Base-by-base conservation (phyloP, 2,888 invertebrate species). In the Junonia oenone region DNA sequence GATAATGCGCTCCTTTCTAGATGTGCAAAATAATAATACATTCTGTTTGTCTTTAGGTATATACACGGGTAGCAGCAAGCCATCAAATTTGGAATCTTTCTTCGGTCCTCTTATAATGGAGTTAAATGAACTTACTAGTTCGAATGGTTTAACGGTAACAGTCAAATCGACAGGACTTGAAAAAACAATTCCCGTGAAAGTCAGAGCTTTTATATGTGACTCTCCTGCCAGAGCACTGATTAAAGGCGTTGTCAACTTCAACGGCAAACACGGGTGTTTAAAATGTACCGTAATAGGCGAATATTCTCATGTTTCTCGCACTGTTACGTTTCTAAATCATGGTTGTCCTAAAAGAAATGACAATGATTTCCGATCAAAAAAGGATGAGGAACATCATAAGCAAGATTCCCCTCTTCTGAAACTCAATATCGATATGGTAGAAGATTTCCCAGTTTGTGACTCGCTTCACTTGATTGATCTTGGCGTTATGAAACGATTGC, bases 281-380 rank as follows among this genome's bases (percentile, higher is more conserved):
- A 64, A 64, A 57, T 64, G 58, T 40, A 57, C 57, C 2, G 59
- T 55, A 1, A 55, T 67, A 3, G 68, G 67, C 6, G 66, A 66
- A 33, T 66, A 68, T 29, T 66, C 65, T 0, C 64, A 68, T 26
- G 33, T 5, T 37, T 65, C 64, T 2, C 58, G 64, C 58, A 68
- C 64, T 11, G 65, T 68, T 6, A 35, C 26, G 35, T 56, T 51
- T 17, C 53, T 22, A 9, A 31, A 19, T 19, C 19, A 31, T 27
- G n/a, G 51, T 49, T 51, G 55, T 15, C 55, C 45, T 6, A 43
- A 22, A 48, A 51, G 63, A 53, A 63, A 52, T 31, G 26, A 63
- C 31, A 40, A 46, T 14, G 58, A 63, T 31, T 63, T 58, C 49
- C 56, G 63, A 26, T 14, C 29, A 11, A 60, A 63, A 43, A 56